These are phyloP conservation scores for Sinocyclocheilus grahami DNA, from an alignment of 2,113 vertebrate genomes.

Conservation along the genomic window DNA sequence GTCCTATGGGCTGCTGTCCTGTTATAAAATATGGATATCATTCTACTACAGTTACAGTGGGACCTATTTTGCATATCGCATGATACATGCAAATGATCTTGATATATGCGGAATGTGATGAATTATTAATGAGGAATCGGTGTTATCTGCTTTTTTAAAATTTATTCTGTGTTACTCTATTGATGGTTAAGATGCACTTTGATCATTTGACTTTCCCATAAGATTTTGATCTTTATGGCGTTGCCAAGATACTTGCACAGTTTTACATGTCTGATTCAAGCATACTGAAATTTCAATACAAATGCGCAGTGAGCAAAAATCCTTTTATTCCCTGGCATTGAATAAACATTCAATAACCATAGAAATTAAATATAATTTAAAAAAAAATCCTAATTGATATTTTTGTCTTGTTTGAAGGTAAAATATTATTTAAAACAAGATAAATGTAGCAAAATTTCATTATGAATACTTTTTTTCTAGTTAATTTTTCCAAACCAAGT, in stretches of 20 bases:
- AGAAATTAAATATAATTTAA: background rate
- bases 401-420: background rate
- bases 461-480: background rate
- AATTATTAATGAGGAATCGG: slow-evolving; percentile 47
- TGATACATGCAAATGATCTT: slow-evolving; percentile 37
- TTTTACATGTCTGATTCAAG: background rate
- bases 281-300: background rate
- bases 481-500: no score
- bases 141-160: slow-evolving; percentile 20
- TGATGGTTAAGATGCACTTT: slow-evolving; percentile 26
- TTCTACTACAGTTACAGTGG: background rate
- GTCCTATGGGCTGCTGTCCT: slow-evolving; percentile 33
- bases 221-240: background rate
- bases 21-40: slow-evolving; percentile 1
- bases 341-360: background rate
- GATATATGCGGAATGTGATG: slow-evolving; percentile 27
- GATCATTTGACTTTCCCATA: slow-evolving; percentile 27
- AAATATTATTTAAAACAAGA: background rate
- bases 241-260: background rate
- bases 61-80: slow-evolving; percentile 24
- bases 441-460: background rate
- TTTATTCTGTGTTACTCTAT: background rate
- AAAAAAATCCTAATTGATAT: background rate
- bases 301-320: background rate
- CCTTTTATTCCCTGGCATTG: background rate